Evolutionary conservation across 2,113 vertebrate species (phyloP).

Genomic region (Prunella himalayana): DNA sequence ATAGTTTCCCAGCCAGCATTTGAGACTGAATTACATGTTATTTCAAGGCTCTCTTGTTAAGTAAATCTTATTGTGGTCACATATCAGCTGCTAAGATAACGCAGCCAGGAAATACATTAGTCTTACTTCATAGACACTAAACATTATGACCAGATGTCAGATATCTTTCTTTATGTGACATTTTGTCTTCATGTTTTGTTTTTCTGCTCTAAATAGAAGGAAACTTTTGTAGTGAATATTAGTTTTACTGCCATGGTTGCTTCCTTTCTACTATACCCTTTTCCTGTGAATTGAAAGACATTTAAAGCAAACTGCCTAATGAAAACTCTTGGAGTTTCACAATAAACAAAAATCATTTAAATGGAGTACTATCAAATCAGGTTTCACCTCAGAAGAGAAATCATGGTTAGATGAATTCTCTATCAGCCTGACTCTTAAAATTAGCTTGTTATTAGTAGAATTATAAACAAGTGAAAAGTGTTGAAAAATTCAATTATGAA

Average conservation of each 20-base stretch:
- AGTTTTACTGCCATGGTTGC: background rate
- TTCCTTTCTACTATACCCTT: background rate
- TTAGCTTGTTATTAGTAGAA: background rate
- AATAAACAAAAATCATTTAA: background rate
- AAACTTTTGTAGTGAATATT: background rate
- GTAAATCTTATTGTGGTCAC: background rate
- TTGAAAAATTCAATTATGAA: background rate
- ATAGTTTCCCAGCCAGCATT: background rate
- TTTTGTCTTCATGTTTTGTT: background rate
- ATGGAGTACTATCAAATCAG: background rate
- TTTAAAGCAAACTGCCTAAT: background rate
- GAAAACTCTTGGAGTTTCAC: background rate
- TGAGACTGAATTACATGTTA: background rate
- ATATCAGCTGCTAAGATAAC: background rate
- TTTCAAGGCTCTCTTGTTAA: background rate
- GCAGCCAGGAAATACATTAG: background rate
- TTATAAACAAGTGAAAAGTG: background rate
- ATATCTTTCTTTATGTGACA: background rate
- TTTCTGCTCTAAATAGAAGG: background rate
- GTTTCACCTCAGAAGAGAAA: background rate
- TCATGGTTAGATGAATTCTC: background rate
- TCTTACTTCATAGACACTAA: background rate
- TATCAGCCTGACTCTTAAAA: background rate
- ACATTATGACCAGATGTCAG: background rate
- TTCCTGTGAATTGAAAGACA: background rate